phyloP scores from a whole-genome alignment of 2,888 invertebrate genomes.

The Caenorhabditis uteleia region DNA sequence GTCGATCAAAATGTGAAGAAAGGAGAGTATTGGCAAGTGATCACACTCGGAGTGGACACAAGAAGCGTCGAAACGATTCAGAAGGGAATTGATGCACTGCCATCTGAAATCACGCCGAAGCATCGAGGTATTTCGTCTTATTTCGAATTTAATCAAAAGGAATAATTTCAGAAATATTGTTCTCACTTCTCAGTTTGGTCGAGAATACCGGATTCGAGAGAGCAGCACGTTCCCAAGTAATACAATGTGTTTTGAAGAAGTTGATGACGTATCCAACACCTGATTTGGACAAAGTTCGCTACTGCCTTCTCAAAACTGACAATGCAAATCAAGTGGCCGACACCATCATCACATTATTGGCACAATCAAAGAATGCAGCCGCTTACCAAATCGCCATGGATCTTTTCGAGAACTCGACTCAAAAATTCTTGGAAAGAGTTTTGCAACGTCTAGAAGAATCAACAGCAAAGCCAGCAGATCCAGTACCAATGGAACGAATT shows the following conservation, averaged over 20 bases:
- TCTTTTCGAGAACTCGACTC: slow-evolving; percentile 97
- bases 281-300: slow-evolving; percentile 22
- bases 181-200: slow-evolving; percentile 92
- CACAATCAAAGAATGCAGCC: slow-evolving; percentile 72
- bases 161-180: slow-evolving; percentile 83
- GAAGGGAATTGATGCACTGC: slow-evolving; percentile 77
- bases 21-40: slow-evolving; percentile 74
- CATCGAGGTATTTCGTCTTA: slow-evolving; percentile 2
- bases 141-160: neutral
- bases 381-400: slow-evolving; percentile 99
- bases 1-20: slow-evolving; percentile 31
- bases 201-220: slow-evolving; percentile 95
- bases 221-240: slow-evolving; percentile 87
- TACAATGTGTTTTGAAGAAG: slow-evolving; percentile 85
- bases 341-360: slow-evolving; percentile 12
- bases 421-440: slow-evolving; percentile 26
- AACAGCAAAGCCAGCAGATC: slow-evolving; percentile 16
- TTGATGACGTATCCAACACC: slow-evolving; percentile 20
- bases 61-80: slow-evolving; percentile 95
- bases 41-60: slow-evolving; percentile 94
- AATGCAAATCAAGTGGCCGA: slow-evolving; percentile 24
- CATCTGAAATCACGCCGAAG: slow-evolving; percentile 5
- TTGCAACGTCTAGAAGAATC: no score
- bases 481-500: slow-evolving; percentile 77
- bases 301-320: slow-evolving; percentile 31